Conservation (phyloP, 2,888 invertebrate genomes). For the Andrena trimmerana region DNA sequence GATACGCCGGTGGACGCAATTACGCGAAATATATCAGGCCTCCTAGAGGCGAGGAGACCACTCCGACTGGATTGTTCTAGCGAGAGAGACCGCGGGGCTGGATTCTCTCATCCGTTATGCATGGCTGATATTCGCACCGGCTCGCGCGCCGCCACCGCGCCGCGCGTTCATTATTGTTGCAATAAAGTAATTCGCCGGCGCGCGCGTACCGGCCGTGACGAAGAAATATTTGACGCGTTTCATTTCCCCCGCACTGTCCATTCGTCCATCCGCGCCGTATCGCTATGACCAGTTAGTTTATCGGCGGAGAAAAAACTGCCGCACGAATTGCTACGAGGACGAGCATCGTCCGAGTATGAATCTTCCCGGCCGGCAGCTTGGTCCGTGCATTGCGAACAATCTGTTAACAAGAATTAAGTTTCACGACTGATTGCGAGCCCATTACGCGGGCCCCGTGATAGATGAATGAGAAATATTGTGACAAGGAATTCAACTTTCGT, state of each 20-base stretch:
- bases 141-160: not conserved
- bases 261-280: not conserved
- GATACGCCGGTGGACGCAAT: constrained; percentile 66
- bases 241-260: not conserved
- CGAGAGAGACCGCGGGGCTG: constrained; percentile 14
- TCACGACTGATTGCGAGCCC: too few relatives aligned
- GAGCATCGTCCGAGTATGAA: not conserved
- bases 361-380: not conserved
- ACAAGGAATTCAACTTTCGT: too few relatives aligned
- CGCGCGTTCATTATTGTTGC: constrained; percentile 10
- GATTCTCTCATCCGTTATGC: constrained; percentile 41
- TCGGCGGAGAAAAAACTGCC: constrained; percentile 24
- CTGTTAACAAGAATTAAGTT: too few relatives aligned
- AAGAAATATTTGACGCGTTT: constrained; percentile 26
- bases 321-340: not conserved
- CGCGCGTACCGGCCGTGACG: not conserved
- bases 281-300: constrained; percentile 33
- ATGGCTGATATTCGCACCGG: constrained; percentile 26
- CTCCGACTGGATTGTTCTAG: constrained; percentile 6
- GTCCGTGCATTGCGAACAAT: not conserved
- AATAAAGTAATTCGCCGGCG: constrained; percentile 33
- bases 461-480: too few relatives aligned
- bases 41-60: constrained; percentile 35
- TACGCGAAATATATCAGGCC: constrained; percentile 64
- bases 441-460: too few relatives aligned